Base-by-base conservation (phyloP, 2,797 vertebrate species). In the Epinephelus awoara region DNA sequence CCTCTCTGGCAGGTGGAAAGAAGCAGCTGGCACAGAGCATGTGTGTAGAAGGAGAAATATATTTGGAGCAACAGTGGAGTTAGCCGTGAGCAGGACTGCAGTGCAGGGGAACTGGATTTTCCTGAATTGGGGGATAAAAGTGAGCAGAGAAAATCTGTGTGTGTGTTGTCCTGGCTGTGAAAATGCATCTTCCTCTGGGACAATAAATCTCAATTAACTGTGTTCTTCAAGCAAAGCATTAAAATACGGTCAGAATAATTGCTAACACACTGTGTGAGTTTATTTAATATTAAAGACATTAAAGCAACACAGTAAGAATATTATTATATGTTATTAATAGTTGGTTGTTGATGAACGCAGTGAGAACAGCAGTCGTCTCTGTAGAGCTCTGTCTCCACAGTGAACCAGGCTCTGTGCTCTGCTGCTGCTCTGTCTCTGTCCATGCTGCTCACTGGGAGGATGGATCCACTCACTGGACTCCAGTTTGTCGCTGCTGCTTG, bases 341-440 rank as follows among this genome's bases (percentile, higher is more conserved):
- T 12, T 13, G 7, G 27, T 12, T 25, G n/a, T 3, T 42, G 1
- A 66, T n/a, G 5, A 14, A 4, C 56, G 51, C 5, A 44, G 21
- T 46, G 70, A 63, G 1, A 55, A 8, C 25, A 67, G 49, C 62
- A 23, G 73, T 47, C 1, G 27, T 18, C 40, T 64, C 19, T 72
- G 50, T 1, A 46, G 47, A 62, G 57, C 34, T 47, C 46, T 47
- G 46, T 47, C 46, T 47, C 46, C 46, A 47, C 15, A 17, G 46
- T 5, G 14, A 47, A 14, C 14, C 46, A 47, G 46, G 15, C 46
- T 47, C 46, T 47, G 46, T 47, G 46, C 46, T 47, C 46, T 47
- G 46, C 46, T 47, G 46, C 46, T 47, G 46, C 46, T 47, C 46
- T 47, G 46, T 47, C 46, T 47, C 46, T 76, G 62, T 81, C 67